phyloP scores from a whole-genome alignment of 2,888 invertebrate genomes.

The Meteorus colon region DNA sequence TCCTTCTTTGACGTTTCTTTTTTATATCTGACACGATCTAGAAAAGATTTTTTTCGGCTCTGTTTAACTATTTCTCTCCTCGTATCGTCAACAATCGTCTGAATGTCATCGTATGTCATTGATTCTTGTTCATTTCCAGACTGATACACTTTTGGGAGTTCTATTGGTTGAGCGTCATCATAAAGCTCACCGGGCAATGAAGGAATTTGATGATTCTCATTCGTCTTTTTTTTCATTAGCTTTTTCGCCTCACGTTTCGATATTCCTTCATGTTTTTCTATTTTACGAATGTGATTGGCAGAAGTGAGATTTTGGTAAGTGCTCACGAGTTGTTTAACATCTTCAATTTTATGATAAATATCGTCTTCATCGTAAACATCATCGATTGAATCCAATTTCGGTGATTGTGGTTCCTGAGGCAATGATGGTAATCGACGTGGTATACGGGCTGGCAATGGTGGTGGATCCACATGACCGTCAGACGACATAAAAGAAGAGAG shows the following conservation, averaged over 20 bases:
- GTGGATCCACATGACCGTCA: slow-evolving; percentile 42
- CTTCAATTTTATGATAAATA: slow-evolving; percentile 68
- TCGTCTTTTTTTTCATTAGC: neutral
- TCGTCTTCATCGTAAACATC: slow-evolving; percentile 66
- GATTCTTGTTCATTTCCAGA: slow-evolving; percentile 8
- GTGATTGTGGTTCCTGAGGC: slow-evolving; percentile 52
- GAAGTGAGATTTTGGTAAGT: slow-evolving; percentile 59
- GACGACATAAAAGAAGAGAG: slow-evolving; percentile 21
- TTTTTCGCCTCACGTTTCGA: neutral
- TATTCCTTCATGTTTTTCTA: slow-evolving; percentile 42
- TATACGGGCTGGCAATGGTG: slow-evolving; percentile 59
- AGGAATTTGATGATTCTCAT: neutral
- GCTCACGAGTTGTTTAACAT: slow-evolving; percentile 52
- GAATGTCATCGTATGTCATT: slow-evolving; percentile 55
- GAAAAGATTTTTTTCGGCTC: slow-evolving; percentile 62
- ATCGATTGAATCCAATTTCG: slow-evolving; percentile 48
- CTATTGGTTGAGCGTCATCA: slow-evolving; percentile 55
- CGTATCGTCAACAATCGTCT: slow-evolving; percentile 29
- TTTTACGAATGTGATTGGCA: slow-evolving; percentile 31
- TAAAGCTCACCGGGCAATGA: slow-evolving; percentile 49
- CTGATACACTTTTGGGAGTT: slow-evolving; percentile 10
- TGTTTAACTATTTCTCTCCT: slow-evolving; percentile 39
- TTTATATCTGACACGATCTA: slow-evolving; percentile 60
- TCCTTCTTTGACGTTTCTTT: slow-evolving; percentile 55
- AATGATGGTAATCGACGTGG: slow-evolving; percentile 61